phyloP scores from a whole-genome alignment of 1,140 invertebrate species.

The Nasonia vitripennis region DNA sequence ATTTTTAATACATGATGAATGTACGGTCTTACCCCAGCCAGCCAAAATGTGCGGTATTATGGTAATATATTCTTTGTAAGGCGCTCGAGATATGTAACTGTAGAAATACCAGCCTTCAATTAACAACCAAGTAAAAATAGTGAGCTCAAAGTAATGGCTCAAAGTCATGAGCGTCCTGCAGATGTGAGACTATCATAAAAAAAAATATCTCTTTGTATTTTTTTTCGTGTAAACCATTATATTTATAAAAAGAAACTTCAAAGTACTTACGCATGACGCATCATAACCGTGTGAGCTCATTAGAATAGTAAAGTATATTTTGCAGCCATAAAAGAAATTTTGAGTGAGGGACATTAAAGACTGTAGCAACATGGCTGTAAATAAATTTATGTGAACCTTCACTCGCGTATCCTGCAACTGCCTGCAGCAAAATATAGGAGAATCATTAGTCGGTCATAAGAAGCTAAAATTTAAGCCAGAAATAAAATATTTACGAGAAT shows the following conservation, averaged over 20 bases:
- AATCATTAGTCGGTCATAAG: background rate
- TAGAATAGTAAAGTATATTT: conserved; percentile 24
- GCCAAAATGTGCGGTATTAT: background rate
- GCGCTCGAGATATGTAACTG: conserved; percentile 7
- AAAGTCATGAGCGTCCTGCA: conserved; percentile 14
- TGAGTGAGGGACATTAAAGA: background rate
- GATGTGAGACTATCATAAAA: background rate
- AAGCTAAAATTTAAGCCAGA: background rate
- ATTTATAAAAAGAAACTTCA: background rate
- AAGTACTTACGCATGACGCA: background rate
- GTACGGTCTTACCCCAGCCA: conserved; percentile 14
- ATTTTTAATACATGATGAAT: too few relatives aligned
- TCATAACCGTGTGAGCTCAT: background rate
- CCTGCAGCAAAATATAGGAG: background rate
- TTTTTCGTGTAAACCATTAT: too few relatives aligned
- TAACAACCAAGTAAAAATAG: conserved; percentile 8
- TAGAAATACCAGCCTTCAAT: conserved; percentile 33
- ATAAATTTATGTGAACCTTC: conserved; percentile 29
- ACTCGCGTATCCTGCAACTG: conserved; percentile 12
- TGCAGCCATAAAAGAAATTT: conserved; percentile 4
- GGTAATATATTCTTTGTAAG: background rate
- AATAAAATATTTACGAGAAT: conserved; percentile 13
- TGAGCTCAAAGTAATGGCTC: conserved; percentile 22
- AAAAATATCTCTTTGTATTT: too few relatives aligned
- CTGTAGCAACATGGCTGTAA: background rate